Base-by-base conservation (phyloP, 2,113 vertebrate genomes). In the Cyanoderma ruficeps region DNA sequence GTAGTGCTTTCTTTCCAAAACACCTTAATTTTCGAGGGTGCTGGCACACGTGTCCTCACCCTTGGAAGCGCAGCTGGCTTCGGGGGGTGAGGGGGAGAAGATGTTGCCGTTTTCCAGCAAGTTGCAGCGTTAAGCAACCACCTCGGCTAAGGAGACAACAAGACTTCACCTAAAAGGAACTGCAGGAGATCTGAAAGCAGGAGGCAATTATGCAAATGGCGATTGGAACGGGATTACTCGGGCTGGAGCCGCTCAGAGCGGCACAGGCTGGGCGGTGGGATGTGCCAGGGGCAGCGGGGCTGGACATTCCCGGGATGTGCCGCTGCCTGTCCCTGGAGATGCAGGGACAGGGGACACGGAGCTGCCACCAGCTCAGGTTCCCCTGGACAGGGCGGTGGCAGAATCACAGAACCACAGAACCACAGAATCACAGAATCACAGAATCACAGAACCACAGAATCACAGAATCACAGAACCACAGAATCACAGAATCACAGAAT, bases 131-230 rank as follows among this genome's bases (percentile, higher is more conserved):
- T 95, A 94, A 95, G 87, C 92, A 94, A 81, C 83, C 72, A 53
- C 47, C 70, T 87, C 2, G 83, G 83, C 59, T 89, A 33, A 93
- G 53, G 70, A 96, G 79, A 78, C 83, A 90, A 93, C 37, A 77
- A 95, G 81, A 4, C 75, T 96, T 95, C 44, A 94, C 95, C 95
- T 91, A 85, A 94, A 82, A 94, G 81, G 91, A 96, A 93, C 93
- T 96, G 77, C 53, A 85, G 87, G 81, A 96, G 92, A 96, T 95
- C 94, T 90, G 90, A 96, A 71, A 92, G 72, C 92, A 96, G 88
- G 83, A 93, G 63, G 94, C 68, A 96, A 97, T 96, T 96, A 96
- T 94, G 92, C 91, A 96, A 95, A 96, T 97, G 69, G 46, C 69
- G 27, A 63, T 84, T 95, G 93, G 96, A 96, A 93, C 72, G 39